Percentiles rank a stretch among this genome's conserved stretches.
Evolutionary conservation across 2,113 vertebrate species (phyloP).

Genomic region (Triplophysa rosa): DNA sequence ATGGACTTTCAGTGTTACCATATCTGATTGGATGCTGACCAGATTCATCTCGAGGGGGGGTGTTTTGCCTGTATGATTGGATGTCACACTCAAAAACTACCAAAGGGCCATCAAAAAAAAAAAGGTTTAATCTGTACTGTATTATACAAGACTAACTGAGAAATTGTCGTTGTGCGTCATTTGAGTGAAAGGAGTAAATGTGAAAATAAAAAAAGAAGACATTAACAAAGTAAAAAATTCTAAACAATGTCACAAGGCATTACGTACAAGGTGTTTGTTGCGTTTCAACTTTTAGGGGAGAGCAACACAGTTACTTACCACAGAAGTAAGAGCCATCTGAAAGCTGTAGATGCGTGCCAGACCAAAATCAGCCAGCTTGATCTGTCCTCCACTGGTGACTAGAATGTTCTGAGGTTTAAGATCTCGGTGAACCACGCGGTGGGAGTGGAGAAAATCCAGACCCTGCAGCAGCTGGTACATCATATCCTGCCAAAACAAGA

Average conservation of each 20-base stretch:
- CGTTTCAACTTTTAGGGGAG: background rate
- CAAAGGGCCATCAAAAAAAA: slow-evolving; percentile 3
- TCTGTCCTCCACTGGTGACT: slow-evolving; percentile 94
- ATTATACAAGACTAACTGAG: background rate
- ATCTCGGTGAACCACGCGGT: slow-evolving; percentile 96
- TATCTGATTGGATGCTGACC: slow-evolving; percentile 63
- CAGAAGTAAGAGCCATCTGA: slow-evolving; percentile 98
- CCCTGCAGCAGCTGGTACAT: slow-evolving; percentile 97
- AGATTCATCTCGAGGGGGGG: slow-evolving; percentile 50
- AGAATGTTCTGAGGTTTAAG: slow-evolving; percentile 98
- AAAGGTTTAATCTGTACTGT: background rate
- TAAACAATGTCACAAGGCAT: no score
- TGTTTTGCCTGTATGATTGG: slow-evolving; percentile 16
- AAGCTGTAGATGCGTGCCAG: slow-evolving; percentile 98
- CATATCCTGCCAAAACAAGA: slow-evolving; percentile 83
- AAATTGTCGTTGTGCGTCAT: background rate
- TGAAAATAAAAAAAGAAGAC: no score
- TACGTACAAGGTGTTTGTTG: background rate
- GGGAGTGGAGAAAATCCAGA: slow-evolving; percentile 96
- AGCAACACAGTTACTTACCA: slow-evolving; percentile 81
- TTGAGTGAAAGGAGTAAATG: no score
- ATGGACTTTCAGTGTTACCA: slow-evolving; percentile 59
- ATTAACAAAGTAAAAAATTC: no score
- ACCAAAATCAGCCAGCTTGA: slow-evolving; percentile 95
- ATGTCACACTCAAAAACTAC: slow-evolving; percentile 29